Evolutionary conservation across 2,888 invertebrate genomes (phyloP).

Genomic region (Podabrus alpinus): DNA sequence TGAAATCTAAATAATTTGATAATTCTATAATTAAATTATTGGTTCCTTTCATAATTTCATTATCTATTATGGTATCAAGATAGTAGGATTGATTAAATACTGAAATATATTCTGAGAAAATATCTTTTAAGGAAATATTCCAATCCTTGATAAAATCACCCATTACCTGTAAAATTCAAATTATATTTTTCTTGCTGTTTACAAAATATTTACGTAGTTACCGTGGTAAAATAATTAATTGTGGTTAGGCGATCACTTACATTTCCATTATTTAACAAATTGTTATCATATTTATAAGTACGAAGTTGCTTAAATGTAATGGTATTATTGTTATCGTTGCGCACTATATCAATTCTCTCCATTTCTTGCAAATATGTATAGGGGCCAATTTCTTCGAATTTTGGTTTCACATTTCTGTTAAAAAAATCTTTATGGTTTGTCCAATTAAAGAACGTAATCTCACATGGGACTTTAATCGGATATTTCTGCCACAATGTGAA

Average conservation of each 20-base stretch:
- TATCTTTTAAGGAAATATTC: constrained; percentile 60
- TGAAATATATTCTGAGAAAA: constrained; percentile 51
- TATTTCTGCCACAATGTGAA: background rate
- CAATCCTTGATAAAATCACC: background rate
- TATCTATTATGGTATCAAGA: constrained; percentile 66
- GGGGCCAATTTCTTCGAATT: constrained; percentile 63
- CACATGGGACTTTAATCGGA: background rate
- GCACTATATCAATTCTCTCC: constrained; percentile 72
- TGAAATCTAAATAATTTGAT: constrained; percentile 63
- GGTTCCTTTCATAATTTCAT: constrained; percentile 82
- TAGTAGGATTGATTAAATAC: constrained; percentile 61
- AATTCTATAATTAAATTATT: constrained; percentile 71
- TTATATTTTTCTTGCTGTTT: too few species aligned
- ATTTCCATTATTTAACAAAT: background rate
- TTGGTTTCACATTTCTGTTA: constrained; percentile 60
- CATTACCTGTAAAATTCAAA: background rate
- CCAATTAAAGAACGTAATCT: constrained; percentile 52
- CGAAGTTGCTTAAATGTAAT: constrained; percentile 71
- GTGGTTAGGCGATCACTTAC: background rate
- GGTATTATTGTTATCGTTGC: constrained; percentile 70
- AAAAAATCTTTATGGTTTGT: constrained; percentile 60
- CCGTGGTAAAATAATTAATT: background rate
- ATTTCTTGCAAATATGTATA: constrained; percentile 70
- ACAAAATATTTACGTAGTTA: too few species aligned
- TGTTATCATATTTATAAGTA: constrained; percentile 69